Base-by-base conservation (phyloP, 2,797 vertebrate genomes). In the Enteromius fasciolatus region DNA sequence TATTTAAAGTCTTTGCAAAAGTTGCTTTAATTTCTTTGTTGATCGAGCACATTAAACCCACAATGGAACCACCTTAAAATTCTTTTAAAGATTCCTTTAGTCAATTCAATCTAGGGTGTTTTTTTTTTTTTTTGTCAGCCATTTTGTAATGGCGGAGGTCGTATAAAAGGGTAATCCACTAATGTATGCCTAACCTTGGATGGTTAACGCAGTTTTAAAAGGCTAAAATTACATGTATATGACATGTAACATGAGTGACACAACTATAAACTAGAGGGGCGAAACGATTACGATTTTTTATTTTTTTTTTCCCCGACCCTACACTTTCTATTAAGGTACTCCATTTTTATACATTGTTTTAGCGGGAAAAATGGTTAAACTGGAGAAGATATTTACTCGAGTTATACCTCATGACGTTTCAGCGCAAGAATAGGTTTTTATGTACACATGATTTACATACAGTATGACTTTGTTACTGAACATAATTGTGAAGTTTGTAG, bases 11-110 rank as follows among this genome's bases (percentile, higher is more conserved):
- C 3, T 64, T 20, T 44, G n/a, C 1, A 0, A 44, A 25, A 23
- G 3, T 25, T n/a, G n/a, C n/a, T 0, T 4, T 4, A 25, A 46
- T 28, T 1, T n/a, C 2, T 3, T 25, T 46, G 0, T 41, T 0
- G 5, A 5, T 2, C 2, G 1, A 11, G 4, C 0, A 4, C 9
- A 11, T 1, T 23, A 4, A 54, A 23, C 1, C 4, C n/a, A 59
- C 11, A 23, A 57, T 1, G 54, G 54, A 2, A 59, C 54, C 1
- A 23, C 1, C 0, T 8, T 9, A 5, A 54, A 59, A 25, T 23
- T 1, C 11, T 14, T 25, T n/a, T 1, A 1, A 59, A 59, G n/a
- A 1, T 59, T 5, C n/a, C 3, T 57, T 4, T 25, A 14, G 23
- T 23, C 23, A 59, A 10, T 23, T n/a, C 10, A 54, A 10, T 10